Evolutionary conservation across 2,888 invertebrate genomes (phyloP).

Genomic region (Lottia gigantea): DNA sequence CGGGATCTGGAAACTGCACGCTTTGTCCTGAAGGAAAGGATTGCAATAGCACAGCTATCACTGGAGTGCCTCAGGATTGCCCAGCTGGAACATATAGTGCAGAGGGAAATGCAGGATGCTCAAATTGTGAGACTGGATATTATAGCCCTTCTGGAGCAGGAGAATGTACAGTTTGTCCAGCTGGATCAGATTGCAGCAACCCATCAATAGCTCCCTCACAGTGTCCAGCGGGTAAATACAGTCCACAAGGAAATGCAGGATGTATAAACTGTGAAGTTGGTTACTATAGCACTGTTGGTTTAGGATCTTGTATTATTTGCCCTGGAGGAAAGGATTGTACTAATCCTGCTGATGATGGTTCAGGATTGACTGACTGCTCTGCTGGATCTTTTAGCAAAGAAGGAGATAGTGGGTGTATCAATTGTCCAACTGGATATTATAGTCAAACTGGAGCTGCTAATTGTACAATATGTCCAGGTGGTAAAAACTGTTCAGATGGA

Average conservation of each 20-base stretch:
- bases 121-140: conserved; percentile 17
- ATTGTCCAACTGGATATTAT: conserved; percentile 45
- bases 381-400: conserved; percentile 51
- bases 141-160: conserved; percentile 10
- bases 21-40: conserved; percentile 31
- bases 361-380: conserved; percentile 17
- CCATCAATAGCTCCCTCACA: neutral
- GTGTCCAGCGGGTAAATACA: conserved; percentile 35
- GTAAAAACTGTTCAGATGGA: conserved; percentile 41
- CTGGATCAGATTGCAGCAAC: conserved; percentile 19
- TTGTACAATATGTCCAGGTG: conserved; percentile 49
- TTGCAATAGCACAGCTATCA: conserved; percentile 24
- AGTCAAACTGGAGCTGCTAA: conserved; percentile 35
- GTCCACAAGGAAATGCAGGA: conserved; percentile 29
- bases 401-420: conserved; percentile 49
- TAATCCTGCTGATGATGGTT: conserved; percentile 16
- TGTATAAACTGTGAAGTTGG: conserved; percentile 31
- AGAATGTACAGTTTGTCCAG: conserved; percentile 15
- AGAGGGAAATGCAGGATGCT: conserved; percentile 35
- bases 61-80: conserved; percentile 24
- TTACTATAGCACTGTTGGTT: conserved; percentile 25
- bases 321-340: conserved; percentile 35
- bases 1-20: conserved; percentile 12
- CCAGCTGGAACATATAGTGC: conserved; percentile 40
- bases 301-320: conserved; percentile 26